Conservation (phyloP, 2,113 vertebrate species). For the Mionectes macconnelli region DNA sequence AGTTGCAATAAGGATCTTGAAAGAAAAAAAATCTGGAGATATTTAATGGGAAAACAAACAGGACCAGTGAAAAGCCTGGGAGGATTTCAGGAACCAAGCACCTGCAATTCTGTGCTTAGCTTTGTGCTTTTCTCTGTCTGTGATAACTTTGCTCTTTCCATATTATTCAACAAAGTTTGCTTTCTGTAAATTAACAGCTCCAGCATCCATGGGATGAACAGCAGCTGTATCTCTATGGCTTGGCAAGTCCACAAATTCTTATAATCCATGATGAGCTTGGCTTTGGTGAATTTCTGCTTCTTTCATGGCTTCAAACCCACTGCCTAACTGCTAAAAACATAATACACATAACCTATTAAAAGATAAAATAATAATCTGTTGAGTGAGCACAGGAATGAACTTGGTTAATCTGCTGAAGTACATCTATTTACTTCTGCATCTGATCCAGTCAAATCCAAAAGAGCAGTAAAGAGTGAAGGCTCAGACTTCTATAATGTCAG, state of each 20-base stretch:
- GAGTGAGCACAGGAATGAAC: neutral
- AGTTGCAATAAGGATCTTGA: neutral
- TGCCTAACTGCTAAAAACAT: conserved; percentile 7
- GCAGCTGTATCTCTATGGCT: neutral
- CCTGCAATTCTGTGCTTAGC: neutral
- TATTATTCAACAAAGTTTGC: neutral
- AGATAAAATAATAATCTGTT: conserved; percentile 23
- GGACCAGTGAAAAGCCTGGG: neutral
- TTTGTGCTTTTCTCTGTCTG: neutral
- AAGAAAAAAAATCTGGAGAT: neutral
- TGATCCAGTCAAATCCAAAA: neutral
- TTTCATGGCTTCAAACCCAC: neutral
- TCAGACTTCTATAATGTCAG: neutral
- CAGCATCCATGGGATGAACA: neutral
- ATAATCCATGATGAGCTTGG: neutral
- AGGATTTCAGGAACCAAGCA: neutral
- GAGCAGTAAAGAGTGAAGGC: neutral
- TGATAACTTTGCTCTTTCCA: neutral
- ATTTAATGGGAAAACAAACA: neutral
- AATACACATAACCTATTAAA: conserved; percentile 32
- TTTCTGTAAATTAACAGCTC: neutral
- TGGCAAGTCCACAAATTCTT: neutral
- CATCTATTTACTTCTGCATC: conserved; percentile 30
- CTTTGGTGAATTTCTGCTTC: conserved; percentile 8
- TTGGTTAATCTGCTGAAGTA: conserved; percentile 26